Percentiles rank a stretch among this genome's conserved stretches.
These are phyloP conservation scores for Brachionichthys hirsutus DNA, from an alignment of 2,113 vertebrate species.

Conservation along the genomic window DNA sequence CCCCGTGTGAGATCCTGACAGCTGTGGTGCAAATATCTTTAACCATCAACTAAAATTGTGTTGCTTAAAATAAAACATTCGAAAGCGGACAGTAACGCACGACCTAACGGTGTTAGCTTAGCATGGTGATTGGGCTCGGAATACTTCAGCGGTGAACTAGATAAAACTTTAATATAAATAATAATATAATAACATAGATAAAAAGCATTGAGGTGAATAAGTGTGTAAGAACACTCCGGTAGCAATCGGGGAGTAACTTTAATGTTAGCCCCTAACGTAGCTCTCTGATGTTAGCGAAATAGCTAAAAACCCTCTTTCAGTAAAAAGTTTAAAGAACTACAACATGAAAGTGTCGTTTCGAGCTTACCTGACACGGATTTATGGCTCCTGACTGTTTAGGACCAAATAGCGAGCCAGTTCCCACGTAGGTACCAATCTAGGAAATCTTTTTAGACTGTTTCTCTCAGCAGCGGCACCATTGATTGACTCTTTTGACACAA, in stretches of 20 bases:
- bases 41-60: neutral
- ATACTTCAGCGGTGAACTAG: no score
- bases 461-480: slow-evolving; percentile 38
- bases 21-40: neutral
- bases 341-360: neutral
- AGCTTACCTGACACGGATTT: slow-evolving; percentile 38
- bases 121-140: neutral
- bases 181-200: no score
- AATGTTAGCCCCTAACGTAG: slow-evolving; percentile 39
- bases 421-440: slow-evolving; percentile 5
- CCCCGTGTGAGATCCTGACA: slow-evolving; percentile 3
- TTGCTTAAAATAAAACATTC: neutral
- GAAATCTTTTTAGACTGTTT: slow-evolving; percentile 37
- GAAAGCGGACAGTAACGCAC: neutral
- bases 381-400: neutral
- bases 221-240: neutral
- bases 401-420: neutral
- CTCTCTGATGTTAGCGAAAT: slow-evolving; percentile 49
- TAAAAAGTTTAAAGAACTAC: slow-evolving; percentile 32
- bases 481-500: slow-evolving; percentile 36
- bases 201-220: neutral
- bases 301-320: slow-evolving; percentile 20
- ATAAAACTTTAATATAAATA: no score
- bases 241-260: slow-evolving; percentile 39
- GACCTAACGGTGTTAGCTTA: slow-evolving; percentile 6